Base-by-base conservation (phyloP, 1,140 invertebrate genomes). In the Plutomurus gul region DNA sequence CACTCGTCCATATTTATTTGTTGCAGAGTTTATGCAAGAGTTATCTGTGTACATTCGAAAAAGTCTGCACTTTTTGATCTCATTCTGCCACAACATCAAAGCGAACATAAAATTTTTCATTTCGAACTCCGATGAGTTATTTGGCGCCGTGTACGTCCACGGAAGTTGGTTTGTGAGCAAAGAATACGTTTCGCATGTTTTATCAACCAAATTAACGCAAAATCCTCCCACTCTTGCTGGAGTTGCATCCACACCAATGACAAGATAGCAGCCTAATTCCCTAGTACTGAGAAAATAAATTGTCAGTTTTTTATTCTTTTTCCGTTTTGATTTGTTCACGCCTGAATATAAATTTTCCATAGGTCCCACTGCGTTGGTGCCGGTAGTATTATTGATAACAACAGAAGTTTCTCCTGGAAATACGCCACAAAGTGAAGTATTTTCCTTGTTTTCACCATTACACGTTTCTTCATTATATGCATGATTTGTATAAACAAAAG, bases 51-150 rank as follows among this genome's bases (percentile, higher is more conserved):
- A 51, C 4, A 22, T 18, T 13, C 51, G 30, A n/a, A 65, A 65
- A 4, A 51, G n/a, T 8, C 33, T 11, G 1, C 37, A 27, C n/a
- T 76, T 76, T 8, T 56, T n/a, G 8, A 77, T 65, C 16, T 70
- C 51, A 0, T 46, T 13, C 16, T 71, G 30, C 76, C 76, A 77
- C 8, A 77, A 40, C 20, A 77, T 39, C 6, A 77, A 13, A 4
- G 51, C 76, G 20, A 77, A 77, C 27, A 77, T 27, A 2, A 70
- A n/a, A 47, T 77, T 77, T 18, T 77, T 77, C 51, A 40, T 30
- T 25, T 71, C 49, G 25, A 65, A 43, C 33, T 65, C 51, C 0
- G 40, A 49, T 0, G 20, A 60, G 25, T 77, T 37, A n/a, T 65
- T n/a, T n/a, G 27, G 56, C 16, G n/a, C n/a, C 10, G 1, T 3